phyloP scores from a whole-genome alignment of 2,888 invertebrate species.

The Drosophila rubida region DNA sequence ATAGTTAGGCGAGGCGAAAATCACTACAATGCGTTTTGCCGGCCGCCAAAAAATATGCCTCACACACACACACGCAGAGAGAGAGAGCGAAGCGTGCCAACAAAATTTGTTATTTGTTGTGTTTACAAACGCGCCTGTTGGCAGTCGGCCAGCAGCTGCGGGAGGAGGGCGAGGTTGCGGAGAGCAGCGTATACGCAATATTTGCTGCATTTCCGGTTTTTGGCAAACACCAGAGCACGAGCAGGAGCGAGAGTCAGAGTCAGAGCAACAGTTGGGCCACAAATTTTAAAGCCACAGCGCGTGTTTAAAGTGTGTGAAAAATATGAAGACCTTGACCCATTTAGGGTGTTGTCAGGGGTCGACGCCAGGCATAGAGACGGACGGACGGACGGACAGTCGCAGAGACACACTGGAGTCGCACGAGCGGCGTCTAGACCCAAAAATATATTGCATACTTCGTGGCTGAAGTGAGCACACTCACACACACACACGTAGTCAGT shows the following conservation, averaged over 20 bases:
- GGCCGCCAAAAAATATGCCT: constrained; percentile 70
- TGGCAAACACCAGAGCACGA: not conserved
- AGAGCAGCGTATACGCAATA: constrained; percentile 49
- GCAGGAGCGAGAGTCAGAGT: not conserved
- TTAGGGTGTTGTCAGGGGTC: constrained; percentile 27
- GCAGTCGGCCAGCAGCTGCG: constrained; percentile 38
- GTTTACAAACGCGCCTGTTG: constrained; percentile 67
- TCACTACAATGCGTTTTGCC: constrained; percentile 59
- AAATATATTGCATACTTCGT: constrained; percentile 77
- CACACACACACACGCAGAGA: constrained; percentile 18
- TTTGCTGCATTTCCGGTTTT: constrained; percentile 67
- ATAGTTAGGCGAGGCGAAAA: constrained; percentile 67
- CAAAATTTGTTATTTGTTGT: constrained; percentile 73
- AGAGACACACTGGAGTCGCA: constrained; percentile 30
- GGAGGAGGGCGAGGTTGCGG: constrained; percentile 6
- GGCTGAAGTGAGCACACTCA: constrained; percentile 66
- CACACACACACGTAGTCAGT: constrained; percentile 22
- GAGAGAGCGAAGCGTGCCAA: constrained; percentile 16
- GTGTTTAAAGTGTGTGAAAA: constrained; percentile 63
- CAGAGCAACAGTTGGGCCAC: constrained; percentile 71
- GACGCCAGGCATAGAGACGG: constrained; percentile 41
- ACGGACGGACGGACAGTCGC: not conserved
- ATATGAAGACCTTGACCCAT: constrained; percentile 73
- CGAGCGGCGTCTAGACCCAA: constrained; percentile 68
- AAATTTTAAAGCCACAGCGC: constrained; percentile 57